Percentiles rank a stretch among this genome's conserved stretches.
Conservation (phyloP, 2,113 vertebrate species). For the Platanista minor region DNA sequence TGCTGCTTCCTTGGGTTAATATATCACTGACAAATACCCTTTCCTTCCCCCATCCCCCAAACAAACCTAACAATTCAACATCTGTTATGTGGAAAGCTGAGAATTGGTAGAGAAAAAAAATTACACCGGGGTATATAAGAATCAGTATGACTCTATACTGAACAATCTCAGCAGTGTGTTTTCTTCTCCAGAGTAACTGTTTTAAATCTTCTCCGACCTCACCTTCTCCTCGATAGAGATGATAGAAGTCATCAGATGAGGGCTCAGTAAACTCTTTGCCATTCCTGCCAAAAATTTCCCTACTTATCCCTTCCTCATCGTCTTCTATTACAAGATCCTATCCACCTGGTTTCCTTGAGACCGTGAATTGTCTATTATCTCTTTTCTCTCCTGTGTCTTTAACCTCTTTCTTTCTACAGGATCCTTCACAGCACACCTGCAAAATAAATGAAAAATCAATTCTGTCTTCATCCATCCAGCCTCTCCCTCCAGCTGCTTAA, state of each 20-base stretch:
- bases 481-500: background rate
- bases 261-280: background rate
- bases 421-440: background rate
- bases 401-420: background rate
- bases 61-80: slow-evolving; percentile 1
- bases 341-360: background rate
- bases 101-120: background rate
- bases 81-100: slow-evolving; percentile 1
- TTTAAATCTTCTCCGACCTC: background rate
- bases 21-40: background rate
- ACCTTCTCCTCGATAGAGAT: background rate
- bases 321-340: background rate
- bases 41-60: background rate
- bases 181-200: background rate
- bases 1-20: background rate
- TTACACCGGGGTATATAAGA: background rate
- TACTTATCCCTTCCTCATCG: background rate
- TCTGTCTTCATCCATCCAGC: background rate
- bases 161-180: background rate
- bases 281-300: background rate
- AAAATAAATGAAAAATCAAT: background rate
- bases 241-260: background rate
- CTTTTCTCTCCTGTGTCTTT: background rate
- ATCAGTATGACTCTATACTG: background rate
- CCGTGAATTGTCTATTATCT: background rate